These are phyloP conservation scores for Fissipunctia ypsillon DNA, from an alignment of 2,888 invertebrate species.

Conservation along the genomic window DNA sequence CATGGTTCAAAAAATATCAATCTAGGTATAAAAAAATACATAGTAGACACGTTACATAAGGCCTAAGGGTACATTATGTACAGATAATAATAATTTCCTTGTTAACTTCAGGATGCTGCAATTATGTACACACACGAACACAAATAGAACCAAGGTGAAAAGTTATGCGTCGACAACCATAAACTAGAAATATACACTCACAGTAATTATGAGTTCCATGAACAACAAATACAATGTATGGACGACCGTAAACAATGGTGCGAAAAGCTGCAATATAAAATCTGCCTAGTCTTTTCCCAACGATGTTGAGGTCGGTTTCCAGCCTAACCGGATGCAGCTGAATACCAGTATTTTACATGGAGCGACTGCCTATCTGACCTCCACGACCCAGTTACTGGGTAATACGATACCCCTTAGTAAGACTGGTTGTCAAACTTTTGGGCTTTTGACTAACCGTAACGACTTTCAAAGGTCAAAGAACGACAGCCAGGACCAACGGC, in stretches of 20 bases:
- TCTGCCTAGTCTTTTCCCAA: too few relatives aligned
- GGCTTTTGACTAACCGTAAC: too few relatives aligned
- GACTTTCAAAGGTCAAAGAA: too few relatives aligned
- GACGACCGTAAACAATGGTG: background rate
- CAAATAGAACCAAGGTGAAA: conserved; percentile 35
- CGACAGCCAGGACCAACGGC: too few relatives aligned
- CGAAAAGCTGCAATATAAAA: background rate
- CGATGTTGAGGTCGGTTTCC: too few relatives aligned
- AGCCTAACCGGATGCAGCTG: too few relatives aligned
- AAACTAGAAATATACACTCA: conserved; percentile 12
- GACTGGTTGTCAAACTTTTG: too few relatives aligned
- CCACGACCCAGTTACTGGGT: too few relatives aligned
- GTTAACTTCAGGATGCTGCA: conserved; percentile 51
- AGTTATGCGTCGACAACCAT: conserved; percentile 6
- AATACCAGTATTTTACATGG: too few relatives aligned
- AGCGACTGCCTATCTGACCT: too few relatives aligned
- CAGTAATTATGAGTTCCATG: background rate
- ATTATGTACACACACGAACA: conserved; percentile 18
- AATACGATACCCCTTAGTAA: too few relatives aligned
- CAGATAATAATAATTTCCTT: conserved; percentile 43
- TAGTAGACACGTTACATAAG: background rate
- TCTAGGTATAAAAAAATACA: background rate
- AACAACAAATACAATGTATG: background rate
- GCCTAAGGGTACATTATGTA: background rate
- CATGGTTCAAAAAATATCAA: too few relatives aligned